These are phyloP conservation scores for Coleophora deauratella DNA, from an alignment of 2,888 invertebrate genomes.

Conservation along the genomic window DNA sequence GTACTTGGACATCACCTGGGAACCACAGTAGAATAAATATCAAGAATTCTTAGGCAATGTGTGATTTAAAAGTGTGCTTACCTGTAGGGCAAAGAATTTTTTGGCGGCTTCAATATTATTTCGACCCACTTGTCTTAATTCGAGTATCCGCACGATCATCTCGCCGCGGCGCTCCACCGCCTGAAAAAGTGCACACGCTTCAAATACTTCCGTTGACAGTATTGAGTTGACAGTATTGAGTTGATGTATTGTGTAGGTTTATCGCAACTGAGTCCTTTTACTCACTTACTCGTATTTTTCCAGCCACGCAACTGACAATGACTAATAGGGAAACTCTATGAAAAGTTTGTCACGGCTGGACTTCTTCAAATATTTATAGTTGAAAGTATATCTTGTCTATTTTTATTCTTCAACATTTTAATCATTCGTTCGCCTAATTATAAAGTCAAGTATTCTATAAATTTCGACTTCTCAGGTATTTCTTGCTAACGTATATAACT, in stretches of 20 bases:
- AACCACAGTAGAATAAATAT: too few species aligned
- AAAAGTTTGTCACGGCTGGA: background rate
- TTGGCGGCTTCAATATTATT: constrained; percentile 91
- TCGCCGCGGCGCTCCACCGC: constrained; percentile 94
- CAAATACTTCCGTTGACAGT: background rate
- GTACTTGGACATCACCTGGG: too few species aligned
- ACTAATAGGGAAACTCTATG: constrained; percentile 9
- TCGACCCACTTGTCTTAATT: constrained; percentile 89
- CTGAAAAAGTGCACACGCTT: constrained; percentile 28
- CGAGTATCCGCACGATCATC: constrained; percentile 95
- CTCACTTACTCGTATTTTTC: constrained; percentile 4
- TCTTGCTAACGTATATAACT: too few species aligned
- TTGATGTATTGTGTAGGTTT: too few species aligned
- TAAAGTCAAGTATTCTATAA: too few species aligned
- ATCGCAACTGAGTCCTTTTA: too few species aligned
- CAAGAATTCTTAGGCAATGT: too few species aligned
- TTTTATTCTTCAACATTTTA: too few species aligned
- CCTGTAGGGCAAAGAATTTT: constrained; percentile 87
- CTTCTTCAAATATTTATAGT: too few species aligned
- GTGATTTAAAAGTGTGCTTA: constrained; percentile 30
- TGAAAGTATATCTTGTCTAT: too few species aligned
- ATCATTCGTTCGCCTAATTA: too few species aligned
- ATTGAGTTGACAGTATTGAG: background rate
- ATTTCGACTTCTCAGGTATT: too few species aligned
- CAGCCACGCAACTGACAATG: constrained; percentile 8